Base-by-base conservation (phyloP, 2,797 vertebrate species). In the Erethizon dorsatum region DNA sequence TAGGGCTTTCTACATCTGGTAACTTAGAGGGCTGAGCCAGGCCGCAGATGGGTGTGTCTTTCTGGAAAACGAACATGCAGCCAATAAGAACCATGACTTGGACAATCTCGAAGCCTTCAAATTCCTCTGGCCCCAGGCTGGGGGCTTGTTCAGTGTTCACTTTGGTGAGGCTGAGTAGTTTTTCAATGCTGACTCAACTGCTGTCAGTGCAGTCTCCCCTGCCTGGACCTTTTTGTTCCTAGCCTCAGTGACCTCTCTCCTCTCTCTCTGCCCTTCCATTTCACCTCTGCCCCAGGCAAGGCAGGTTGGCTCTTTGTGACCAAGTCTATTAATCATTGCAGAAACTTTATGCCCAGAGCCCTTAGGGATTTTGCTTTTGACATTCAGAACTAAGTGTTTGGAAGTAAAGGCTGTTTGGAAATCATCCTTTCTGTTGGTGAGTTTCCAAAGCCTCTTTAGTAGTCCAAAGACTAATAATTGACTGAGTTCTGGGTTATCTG, bases 391-490 rank as follows among this genome's bases (percentile, higher is more conserved):
- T 90, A 80, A 84, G 45, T 61, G 71, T 94, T 78, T 45, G 50
- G 65, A 93, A 41, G 2, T 47, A 79, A 83, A 69, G 52, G 17
- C 20, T 87, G 14, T 87, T 84, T 87, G 79, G 45, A 73, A 77
- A 24, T 61, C 45, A 83, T 87, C 52, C 45, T 84, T 95, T 65
- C 3, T 18, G 31, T 28, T 47, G 61, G 85, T 45, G 24, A 61
- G 37, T 91, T 84, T 86, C 84, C 67, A 89, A 91, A 96, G 75
- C 17, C 37, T 56, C 9, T 77, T 95, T 80, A 84, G 95, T 90
- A 94, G 90, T 84, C 82, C 37, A 37, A 54, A 91, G 87, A 71
- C 77, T 96, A 90, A 96, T 89, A 47, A 77, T 26, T 88, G 71
- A 69, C 79, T 50, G 31, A 84, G 26, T 90, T 92, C 45, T 87